A percentile compares a stretch with the other conserved stretches of the same genome.
Evolutionary conservation across 2,113 vertebrate genomes (phyloP).

Genomic region (Pogonocichla stellata): DNA sequence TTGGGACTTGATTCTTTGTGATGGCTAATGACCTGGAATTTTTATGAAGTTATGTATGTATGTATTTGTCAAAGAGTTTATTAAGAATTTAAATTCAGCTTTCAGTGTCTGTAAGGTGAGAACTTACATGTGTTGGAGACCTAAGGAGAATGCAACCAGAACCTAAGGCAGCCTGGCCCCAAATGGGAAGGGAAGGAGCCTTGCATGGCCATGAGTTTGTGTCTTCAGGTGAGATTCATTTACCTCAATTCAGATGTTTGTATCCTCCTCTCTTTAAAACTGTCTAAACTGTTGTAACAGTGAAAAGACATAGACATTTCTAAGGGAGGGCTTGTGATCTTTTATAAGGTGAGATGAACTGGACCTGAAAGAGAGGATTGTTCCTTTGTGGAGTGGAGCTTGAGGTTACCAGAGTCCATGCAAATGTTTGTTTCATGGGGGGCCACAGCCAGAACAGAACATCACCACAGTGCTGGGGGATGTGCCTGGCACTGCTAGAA

Average conservation of each 20-base stretch:
- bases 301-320: neutral
- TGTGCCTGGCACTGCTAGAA: neutral
- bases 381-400: neutral
- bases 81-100: neutral
- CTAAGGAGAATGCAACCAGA: neutral
- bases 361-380: neutral
- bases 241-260: neutral
- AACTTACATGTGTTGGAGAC: neutral
- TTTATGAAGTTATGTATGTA: neutral
- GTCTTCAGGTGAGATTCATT: neutral
- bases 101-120: neutral
- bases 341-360: neutral
- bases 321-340: neutral
- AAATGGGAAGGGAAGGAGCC: neutral
- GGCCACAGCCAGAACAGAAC: neutral
- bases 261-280: neutral
- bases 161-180: neutral
- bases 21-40: neutral
- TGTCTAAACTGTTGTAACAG: neutral
- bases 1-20: neutral
- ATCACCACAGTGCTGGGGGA: rapidly evolving
- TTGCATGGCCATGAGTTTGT: neutral
- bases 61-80: neutral
- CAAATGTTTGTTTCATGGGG: neutral
- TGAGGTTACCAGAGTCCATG: neutral